Base-by-base conservation (phyloP, 2,888 invertebrate genomes). In the Orchesella flavescens region DNA sequence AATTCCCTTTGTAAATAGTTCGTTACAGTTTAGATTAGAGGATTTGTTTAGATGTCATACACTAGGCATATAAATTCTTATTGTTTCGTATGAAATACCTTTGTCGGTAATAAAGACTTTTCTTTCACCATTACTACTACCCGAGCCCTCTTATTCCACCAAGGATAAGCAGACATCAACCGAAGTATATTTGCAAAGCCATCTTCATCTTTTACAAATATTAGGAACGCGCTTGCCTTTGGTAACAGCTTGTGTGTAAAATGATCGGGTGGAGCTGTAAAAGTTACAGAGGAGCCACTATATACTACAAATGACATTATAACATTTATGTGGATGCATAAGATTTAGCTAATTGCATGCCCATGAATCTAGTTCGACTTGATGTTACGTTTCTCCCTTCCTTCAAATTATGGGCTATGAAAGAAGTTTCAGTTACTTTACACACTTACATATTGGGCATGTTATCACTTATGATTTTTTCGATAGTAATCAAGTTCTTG, bases 141-240 rank as follows among this genome's bases (percentile, higher is more conserved):
- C 57, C 83, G 57, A 10, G 86, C 88, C 34, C 87, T 46, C 65
- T 85, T 82, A 12, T 66, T 85, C 78, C 81, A 85, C 85, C 85
- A 85, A 12, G 85, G 85, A 44, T 85, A 85, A 1, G 76, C 53
- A 0, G 78, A 55, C 13, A 84, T 80, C 10, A 66, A 63, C 0
- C 72, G 43, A 13, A 87, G n/a, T 46, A 87, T 86, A 34, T 87
- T 87, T 10, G n/a, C 23, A 69, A 88, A 88, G 55, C 86, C 87
- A 5, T 75, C 21, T 19, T 86, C 86, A 68, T 88, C 86, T 46
- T 86, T 87, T 0, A 84, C 83, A 71, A 88, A 88, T 0, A 88
- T 69, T 10, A 88, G 71, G 55, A 88, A 87, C 4, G 87, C 87
- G 9, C 55, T 84, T 24, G 84, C 87, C 75, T 87, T 88, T 24